Conservation (phyloP, 2,888 invertebrate species). For the Labia minor region DNA sequence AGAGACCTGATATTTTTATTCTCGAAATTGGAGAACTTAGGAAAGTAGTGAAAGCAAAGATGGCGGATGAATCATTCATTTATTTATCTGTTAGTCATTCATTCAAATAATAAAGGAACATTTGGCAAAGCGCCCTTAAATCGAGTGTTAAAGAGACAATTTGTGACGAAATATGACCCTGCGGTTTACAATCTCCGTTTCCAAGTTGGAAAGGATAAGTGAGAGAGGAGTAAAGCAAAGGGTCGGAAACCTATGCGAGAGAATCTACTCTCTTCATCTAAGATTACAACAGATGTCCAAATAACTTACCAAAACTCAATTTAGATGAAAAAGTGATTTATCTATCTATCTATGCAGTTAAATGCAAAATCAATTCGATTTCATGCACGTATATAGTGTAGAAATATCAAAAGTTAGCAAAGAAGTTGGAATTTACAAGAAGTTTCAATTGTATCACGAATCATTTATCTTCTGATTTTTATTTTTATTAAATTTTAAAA, state of each 20-base stretch:
- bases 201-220: background rate
- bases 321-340: conserved; percentile 1
- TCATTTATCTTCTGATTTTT: too few relatives aligned
- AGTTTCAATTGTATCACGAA: too few relatives aligned
- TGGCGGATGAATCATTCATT: background rate
- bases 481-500: too few relatives aligned
- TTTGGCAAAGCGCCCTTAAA: conserved; percentile 13
- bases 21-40: background rate
- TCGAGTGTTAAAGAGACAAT: conserved; percentile 7
- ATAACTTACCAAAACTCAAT: conserved; percentile 1
- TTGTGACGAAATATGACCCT: conserved; percentile 5
- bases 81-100: background rate
- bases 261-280: conserved; percentile 2
- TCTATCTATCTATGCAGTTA: background rate
- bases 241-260: background rate
- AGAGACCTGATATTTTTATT: background rate
- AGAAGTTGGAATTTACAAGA: too few relatives aligned
- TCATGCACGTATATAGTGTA: too few relatives aligned
- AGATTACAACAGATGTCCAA: background rate
- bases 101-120: conserved; percentile 13
- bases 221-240: background rate
- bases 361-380: background rate
- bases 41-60: background rate
- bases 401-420: too few relatives aligned
- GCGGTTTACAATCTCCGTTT: conserved; percentile 8